phyloP scores from a whole-genome alignment of 2,797 vertebrate species.

The Tragopan temminckii region DNA sequence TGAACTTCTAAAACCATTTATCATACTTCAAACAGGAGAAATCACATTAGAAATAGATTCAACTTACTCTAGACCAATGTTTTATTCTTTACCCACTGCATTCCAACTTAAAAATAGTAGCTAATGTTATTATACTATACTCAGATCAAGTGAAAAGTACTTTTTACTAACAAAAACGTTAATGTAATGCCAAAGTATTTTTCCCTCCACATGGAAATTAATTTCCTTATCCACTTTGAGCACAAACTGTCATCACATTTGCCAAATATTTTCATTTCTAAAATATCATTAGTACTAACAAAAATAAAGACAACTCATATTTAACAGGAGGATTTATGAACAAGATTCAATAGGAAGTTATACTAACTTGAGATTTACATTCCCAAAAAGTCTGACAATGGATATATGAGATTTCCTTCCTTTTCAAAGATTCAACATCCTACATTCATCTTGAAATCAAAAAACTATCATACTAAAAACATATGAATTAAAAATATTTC shows the following conservation, averaged over 20 bases:
- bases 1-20: neutral
- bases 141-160: neutral
- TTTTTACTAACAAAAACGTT: neutral
- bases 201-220: neutral
- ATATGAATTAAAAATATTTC: constrained; percentile 38
- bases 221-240: neutral
- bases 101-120: neutral
- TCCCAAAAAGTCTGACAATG: neutral
- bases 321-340: neutral
- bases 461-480: accelerated
- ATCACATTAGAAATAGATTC: accelerated
- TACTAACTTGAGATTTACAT: accelerated
- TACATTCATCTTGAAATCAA: neutral
- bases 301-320: neutral
- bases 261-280: neutral
- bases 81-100: neutral
- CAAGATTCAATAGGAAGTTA: neutral
- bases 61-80: neutral
- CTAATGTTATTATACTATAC: neutral
- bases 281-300: neutral
- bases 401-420: neutral
- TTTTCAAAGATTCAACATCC: neutral
- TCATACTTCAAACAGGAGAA: neutral
- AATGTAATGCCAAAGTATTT: neutral
- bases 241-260: neutral